phyloP scores from a whole-genome alignment of 53 echinoderm and acorn worm genomes.

The Apostichopus leukothele region DNA sequence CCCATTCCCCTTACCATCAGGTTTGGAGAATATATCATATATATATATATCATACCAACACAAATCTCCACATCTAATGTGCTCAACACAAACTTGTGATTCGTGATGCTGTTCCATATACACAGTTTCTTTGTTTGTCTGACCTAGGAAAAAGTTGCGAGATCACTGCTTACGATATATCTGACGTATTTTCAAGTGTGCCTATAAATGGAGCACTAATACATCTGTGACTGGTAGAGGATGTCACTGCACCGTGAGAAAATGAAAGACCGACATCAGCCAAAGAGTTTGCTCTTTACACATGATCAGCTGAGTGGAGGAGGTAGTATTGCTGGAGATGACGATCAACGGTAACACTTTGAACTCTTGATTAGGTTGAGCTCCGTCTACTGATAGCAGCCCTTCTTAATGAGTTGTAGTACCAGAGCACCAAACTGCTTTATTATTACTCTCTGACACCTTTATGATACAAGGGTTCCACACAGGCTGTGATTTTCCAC shows the following conservation, averaged over 20 bases:
- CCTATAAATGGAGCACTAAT: background rate
- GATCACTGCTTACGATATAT: too few relatives aligned
- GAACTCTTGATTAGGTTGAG: constrained; percentile 4
- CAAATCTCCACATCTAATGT: too few relatives aligned
- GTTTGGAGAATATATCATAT: too few relatives aligned
- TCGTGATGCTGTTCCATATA: too few relatives aligned
- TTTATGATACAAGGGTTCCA: constrained; percentile 31
- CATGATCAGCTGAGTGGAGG: background rate
- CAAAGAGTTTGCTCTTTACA: constrained; percentile 9
- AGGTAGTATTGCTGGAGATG: background rate
- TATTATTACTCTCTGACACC: constrained; percentile 18
- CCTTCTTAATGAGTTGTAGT: constrained; percentile 7
- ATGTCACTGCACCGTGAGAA: constrained; percentile 21
- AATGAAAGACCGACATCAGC: background rate
- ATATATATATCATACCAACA: too few relatives aligned
- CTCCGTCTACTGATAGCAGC: background rate
- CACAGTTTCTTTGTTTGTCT: too few relatives aligned
- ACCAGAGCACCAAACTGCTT: constrained; percentile 43
- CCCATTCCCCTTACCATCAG: too few relatives aligned
- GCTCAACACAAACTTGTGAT: too few relatives aligned
- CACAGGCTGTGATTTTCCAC: constrained; percentile 26
- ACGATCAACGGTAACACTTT: constrained; percentile 26
- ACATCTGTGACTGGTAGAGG: background rate
- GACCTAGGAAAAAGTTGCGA: too few relatives aligned
- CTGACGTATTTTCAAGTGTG: too few relatives aligned